Evolutionary conservation across 2,888 invertebrate genomes (phyloP).

Genomic region (Acheta domesticus): DNA sequence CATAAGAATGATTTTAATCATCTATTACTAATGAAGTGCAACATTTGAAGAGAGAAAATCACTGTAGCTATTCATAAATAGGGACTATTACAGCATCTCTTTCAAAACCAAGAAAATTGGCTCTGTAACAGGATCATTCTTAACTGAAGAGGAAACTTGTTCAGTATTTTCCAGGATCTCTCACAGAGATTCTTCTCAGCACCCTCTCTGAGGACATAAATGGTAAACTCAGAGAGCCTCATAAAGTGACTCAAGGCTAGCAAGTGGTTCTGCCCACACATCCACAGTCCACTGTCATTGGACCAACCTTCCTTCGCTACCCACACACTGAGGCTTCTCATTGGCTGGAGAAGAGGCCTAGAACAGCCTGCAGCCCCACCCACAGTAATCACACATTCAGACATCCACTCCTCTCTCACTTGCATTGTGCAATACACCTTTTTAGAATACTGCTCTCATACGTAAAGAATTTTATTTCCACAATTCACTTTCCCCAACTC

Average conservation of each 20-base stretch:
- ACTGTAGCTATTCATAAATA: too few species aligned
- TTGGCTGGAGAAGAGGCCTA: neutral
- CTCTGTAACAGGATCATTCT: too few species aligned
- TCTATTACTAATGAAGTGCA: too few species aligned
- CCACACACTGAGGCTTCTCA: neutral
- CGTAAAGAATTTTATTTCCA: neutral
- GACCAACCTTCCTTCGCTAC: neutral
- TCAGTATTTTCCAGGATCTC: neutral
- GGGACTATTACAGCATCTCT: too few species aligned
- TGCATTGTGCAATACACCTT: neutral
- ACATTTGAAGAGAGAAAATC: too few species aligned
- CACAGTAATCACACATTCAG: neutral
- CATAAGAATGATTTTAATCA: too few species aligned
- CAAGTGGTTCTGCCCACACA: constrained; percentile 28
- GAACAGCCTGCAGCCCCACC: neutral
- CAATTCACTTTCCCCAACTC: too few species aligned
- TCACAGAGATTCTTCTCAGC: neutral
- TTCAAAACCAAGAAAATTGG: too few species aligned
- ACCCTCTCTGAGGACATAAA: constrained; percentile 26
- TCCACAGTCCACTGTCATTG: constrained; percentile 22
- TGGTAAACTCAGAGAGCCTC: constrained; percentile 26
- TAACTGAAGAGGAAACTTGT: neutral
- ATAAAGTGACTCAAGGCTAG: constrained; percentile 29
- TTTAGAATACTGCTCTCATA: neutral
- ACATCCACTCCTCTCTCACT: neutral